Evolutionary conservation across 2,888 invertebrate genomes (phyloP).

Genomic region (Antheraea assamensis): DNA sequence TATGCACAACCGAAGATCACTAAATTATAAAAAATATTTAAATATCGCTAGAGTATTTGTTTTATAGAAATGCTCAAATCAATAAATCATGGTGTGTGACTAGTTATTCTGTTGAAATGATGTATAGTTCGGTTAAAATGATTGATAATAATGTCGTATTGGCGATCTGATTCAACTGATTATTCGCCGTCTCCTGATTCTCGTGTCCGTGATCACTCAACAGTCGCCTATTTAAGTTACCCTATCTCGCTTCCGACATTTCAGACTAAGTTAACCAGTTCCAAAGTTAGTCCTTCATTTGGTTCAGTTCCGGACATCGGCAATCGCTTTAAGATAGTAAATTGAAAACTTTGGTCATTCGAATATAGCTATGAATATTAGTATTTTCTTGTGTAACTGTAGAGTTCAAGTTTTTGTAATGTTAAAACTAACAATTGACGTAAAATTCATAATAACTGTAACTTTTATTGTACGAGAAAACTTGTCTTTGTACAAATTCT

Average conservation of each 20-base stretch:
- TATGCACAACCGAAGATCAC: too few relatives aligned
- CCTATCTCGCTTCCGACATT: conserved; percentile 37
- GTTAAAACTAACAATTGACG: not conserved
- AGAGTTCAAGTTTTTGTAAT: not conserved
- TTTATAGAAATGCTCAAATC: too few relatives aligned
- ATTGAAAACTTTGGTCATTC: conserved; percentile 37
- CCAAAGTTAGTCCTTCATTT: conserved; percentile 46
- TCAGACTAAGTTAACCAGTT: conserved; percentile 41
- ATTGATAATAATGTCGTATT: not conserved
- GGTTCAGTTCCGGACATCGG: conserved; percentile 41
- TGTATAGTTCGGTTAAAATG: not conserved
- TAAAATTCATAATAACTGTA: not conserved
- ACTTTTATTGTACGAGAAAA: not conserved
- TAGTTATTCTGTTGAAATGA: not conserved
- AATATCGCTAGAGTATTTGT: too few relatives aligned
- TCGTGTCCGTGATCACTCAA: conserved; percentile 30
- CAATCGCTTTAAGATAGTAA: conserved; percentile 45
- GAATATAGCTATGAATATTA: conserved; percentile 28
- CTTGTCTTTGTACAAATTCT: not conserved
- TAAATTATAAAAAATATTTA: too few relatives aligned
- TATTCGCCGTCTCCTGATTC: conserved; percentile 8
- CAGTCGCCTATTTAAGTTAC: conserved; percentile 54
- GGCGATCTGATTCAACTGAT: conserved; percentile 3
- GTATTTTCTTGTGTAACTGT: conserved; percentile 18
- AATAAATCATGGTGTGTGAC: too few relatives aligned